Percentiles rank a stretch among this genome's conserved stretches.
Conservation (phyloP, 2,888 invertebrate genomes). For the Panopea generosa region DNA sequence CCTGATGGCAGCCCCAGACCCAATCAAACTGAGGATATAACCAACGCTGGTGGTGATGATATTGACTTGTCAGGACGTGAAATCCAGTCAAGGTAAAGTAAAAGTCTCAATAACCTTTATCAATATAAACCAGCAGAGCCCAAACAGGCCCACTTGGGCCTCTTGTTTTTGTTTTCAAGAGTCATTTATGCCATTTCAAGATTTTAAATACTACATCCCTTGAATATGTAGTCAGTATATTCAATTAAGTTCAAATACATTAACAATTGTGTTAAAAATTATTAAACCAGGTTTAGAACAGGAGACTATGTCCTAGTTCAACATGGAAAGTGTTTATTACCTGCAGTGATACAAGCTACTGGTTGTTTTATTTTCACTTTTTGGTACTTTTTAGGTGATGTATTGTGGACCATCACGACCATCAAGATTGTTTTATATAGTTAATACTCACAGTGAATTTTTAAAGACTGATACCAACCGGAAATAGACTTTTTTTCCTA, state of each 20-base stretch:
- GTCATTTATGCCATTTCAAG: no score
- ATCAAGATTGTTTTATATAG: slow-evolving; percentile 2
- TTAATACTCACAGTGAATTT: slow-evolving; percentile 11
- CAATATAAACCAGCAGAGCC: no score
- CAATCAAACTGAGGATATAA: background rate
- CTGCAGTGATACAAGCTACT: slow-evolving; percentile 16
- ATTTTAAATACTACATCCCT: no score
- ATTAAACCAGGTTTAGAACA: slow-evolving; percentile 4
- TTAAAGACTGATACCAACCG: background rate
- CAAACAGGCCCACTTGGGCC: no score
- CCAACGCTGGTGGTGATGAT: no score
- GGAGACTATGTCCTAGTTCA: slow-evolving; percentile 24
- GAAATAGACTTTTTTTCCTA: background rate
- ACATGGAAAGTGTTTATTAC: slow-evolving; percentile 28
- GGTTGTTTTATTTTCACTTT: slow-evolving; percentile 11
- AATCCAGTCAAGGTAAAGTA: no score
- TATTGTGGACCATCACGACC: slow-evolving; percentile 3
- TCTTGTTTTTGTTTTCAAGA: no score
- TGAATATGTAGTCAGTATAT: no score
- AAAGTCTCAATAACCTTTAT: no score
- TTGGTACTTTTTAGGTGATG: slow-evolving; percentile 5
- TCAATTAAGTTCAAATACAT: no score
- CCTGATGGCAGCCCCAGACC: background rate
- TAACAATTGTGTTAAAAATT: background rate
- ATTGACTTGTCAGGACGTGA: no score